Conservation (phyloP, 2,113 vertebrate species). For the Callipepla californica region DNA sequence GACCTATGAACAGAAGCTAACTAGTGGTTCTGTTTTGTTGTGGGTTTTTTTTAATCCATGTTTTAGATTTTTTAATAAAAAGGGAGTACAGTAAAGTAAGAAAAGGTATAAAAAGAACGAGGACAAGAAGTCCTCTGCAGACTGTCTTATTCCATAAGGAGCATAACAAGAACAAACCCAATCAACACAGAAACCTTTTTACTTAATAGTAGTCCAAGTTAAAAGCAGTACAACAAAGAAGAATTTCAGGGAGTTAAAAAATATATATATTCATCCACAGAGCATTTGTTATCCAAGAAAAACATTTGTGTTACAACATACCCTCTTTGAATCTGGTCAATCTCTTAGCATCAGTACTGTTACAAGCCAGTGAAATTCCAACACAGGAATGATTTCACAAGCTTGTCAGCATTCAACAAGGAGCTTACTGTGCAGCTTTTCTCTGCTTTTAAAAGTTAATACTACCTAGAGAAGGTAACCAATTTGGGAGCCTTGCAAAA, state of each 20-base stretch:
- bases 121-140: neutral
- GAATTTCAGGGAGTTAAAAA: neutral
- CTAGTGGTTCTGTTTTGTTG: neutral
- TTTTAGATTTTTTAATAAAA: constrained; percentile 17
- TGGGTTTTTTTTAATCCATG: neutral
- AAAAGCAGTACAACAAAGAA: neutral
- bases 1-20: neutral
- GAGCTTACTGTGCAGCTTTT: neutral
- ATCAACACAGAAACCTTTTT: neutral
- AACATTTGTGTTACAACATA: neutral
- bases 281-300: neutral
- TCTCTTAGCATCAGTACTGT: neutral
- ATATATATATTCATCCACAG: neutral
- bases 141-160: neutral
- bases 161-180: neutral
- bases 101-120: neutral
- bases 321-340: neutral
- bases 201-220: neutral
- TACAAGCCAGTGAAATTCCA: neutral
- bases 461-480: neutral
- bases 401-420: neutral
- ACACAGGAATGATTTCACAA: neutral
- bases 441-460: neutral
- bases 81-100: constrained; percentile 3
- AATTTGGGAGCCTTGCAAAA: neutral